Conservation (phyloP, 2,888 invertebrate genomes). For the Chydorus sphaericus region DNA sequence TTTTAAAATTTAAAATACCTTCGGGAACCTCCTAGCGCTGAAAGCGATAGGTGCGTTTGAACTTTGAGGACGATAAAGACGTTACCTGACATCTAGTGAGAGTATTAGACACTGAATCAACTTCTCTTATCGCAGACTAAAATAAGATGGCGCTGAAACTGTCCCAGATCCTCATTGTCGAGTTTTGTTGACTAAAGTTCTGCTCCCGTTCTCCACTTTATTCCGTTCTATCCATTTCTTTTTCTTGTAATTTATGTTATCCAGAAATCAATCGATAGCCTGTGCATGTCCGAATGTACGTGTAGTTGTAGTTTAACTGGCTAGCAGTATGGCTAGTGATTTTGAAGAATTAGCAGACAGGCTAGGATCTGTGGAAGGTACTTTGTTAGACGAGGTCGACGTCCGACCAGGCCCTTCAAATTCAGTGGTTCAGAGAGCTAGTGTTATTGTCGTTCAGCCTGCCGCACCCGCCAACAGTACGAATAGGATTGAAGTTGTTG, state of each 20-base stretch:
- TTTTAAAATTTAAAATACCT: no score
- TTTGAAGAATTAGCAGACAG: background rate
- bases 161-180: background rate
- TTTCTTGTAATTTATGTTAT: background rate
- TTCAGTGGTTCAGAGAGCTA: background rate
- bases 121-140: background rate
- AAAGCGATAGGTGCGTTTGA: no score
- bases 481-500: background rate
- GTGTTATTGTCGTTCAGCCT: constrained; percentile 4
- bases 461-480: background rate
- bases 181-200: background rate
- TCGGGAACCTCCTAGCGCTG: no score
- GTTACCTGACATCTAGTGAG: no score
- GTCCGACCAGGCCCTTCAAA: constrained; percentile 1
- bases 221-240: no score
- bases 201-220: no score
- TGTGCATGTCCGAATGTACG: background rate
- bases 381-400: background rate
- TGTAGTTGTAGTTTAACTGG: background rate
- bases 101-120: background rate
- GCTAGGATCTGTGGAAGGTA: background rate
- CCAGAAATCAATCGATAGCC: no score
- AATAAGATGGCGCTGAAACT: background rate
- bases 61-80: no score
- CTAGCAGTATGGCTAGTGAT: constrained; percentile 5